phyloP scores from a whole-genome alignment of 1,140 invertebrate species.

The Aphis craccivora region DNA sequence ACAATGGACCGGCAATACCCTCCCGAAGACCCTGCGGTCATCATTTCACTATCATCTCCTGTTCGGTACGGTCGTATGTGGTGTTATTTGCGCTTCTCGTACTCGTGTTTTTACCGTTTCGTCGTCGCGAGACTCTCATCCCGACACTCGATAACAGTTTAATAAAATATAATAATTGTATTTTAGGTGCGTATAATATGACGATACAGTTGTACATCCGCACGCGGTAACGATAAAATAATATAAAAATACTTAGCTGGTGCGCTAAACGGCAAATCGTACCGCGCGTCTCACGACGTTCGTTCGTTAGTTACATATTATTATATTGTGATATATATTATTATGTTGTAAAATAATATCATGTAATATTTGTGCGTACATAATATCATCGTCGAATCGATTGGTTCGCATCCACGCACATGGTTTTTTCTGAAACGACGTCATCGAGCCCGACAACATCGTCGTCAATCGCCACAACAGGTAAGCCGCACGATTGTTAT shows the following conservation, averaged over 20 bases:
- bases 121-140: not conserved
- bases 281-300: no score
- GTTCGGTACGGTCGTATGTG: not conserved
- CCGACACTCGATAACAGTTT: no score
- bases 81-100: not conserved
- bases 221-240: no score
- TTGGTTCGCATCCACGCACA: not conserved
- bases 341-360: not conserved
- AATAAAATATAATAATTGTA: no score
- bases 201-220: no score
- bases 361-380: not conserved
- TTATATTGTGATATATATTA: not conserved
- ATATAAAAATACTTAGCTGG: not conserved
- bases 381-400: not conserved
- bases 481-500: not conserved
- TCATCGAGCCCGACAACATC: not conserved
- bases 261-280: not conserved
- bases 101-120: not conserved
- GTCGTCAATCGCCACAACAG: not conserved
- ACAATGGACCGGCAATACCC: slow-evolving; percentile 28
- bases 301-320: no score
- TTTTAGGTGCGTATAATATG: no score
- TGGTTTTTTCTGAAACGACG: not conserved
- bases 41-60: slow-evolving; percentile 43
- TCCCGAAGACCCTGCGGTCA: slow-evolving; percentile 33